Base-by-base conservation (phyloP, 2,113 vertebrate species). In the Egretta garzetta region DNA sequence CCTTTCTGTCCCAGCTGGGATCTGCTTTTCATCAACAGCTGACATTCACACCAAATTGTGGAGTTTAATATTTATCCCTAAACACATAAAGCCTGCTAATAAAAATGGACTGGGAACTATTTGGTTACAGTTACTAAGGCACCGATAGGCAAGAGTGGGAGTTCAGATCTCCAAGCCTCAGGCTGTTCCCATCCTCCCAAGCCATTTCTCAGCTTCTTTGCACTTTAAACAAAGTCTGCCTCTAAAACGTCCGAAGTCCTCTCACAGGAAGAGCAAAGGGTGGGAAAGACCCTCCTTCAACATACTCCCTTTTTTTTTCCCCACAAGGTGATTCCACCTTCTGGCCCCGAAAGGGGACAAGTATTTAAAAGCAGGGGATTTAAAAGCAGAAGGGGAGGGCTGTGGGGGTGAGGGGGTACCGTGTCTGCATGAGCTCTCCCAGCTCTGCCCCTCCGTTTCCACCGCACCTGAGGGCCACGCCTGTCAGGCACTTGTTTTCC, bases 11-110 rank as follows among this genome's bases (percentile, higher is more conserved):
- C 83, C 88, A 87, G 68, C 83, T 92, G 83, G 64, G 73, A 89
- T 93, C 93, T 97, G 94, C 84, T 93, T 90, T 92, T 81, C 80
- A 91, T 94, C 93, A 93, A 12, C 91, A 75, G 49, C 91, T 95
- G 91, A 82, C 76, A 62, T 53, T 93, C 67, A 71, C 62, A 86
- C 80, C 70, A 89, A 95, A 79, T 28, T 68, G 60, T 56, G 72
- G 67, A 90, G 41, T 90, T 91, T 82, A 81, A 70, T 80, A 80
- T 64, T 94, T 71, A 77, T 50, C 84, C 88, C 91, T 45, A 73
- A 95, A 37, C 62, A 84, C 66, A 85, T 41, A 76, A 94, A 96
- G 56, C 53, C 80, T 37, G 22, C 84, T 92, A 82, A 90, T 93
- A 84, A 89, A 91, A 97, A 70, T 0, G 24, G 41, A 52, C 59